Percentiles rank a stretch among this genome's conserved stretches.
Evolutionary conservation across 2,888 invertebrate species (phyloP).

Genomic region (Oscheius myriophilus): DNA sequence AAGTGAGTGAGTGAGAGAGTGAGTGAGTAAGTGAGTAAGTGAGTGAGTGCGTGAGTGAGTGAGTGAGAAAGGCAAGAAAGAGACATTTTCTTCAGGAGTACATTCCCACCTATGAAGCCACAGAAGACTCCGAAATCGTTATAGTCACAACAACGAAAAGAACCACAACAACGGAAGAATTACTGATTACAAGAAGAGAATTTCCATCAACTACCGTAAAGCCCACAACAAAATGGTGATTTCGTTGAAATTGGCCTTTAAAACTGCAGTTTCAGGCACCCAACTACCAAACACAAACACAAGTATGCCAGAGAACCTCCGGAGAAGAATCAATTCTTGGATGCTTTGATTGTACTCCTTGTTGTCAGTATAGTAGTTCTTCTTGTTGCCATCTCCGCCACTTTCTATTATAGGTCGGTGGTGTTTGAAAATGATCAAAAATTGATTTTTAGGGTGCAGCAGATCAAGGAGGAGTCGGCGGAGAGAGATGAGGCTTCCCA

Average conservation of each 20-base stretch:
- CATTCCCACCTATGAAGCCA: no score
- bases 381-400: constrained; percentile 26
- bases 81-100: no score
- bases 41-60: no score
- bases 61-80: no score
- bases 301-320: constrained; percentile 15
- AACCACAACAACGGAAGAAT: constrained; percentile 11
- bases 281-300: constrained; percentile 19
- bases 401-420: constrained; percentile 23
- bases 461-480: constrained; percentile 11
- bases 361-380: constrained; percentile 25
- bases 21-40: no score
- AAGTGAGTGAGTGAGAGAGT: no score
- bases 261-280: background rate
- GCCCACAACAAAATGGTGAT: background rate
- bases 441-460: constrained; percentile 12
- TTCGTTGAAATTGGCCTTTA: background rate
- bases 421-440: background rate
- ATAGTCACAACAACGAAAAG: background rate
- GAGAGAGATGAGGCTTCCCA: constrained; percentile 16
- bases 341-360: constrained; percentile 24
- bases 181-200: background rate
- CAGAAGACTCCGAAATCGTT: no score
- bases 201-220: background rate
- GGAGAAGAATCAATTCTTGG: constrained; percentile 25